Percentiles rank a stretch among this genome's conserved stretches.
Conservation (phyloP, 30 jellyfish, hydroid and myxozoan species). For the Chrysaora quinquecirrha region DNA sequence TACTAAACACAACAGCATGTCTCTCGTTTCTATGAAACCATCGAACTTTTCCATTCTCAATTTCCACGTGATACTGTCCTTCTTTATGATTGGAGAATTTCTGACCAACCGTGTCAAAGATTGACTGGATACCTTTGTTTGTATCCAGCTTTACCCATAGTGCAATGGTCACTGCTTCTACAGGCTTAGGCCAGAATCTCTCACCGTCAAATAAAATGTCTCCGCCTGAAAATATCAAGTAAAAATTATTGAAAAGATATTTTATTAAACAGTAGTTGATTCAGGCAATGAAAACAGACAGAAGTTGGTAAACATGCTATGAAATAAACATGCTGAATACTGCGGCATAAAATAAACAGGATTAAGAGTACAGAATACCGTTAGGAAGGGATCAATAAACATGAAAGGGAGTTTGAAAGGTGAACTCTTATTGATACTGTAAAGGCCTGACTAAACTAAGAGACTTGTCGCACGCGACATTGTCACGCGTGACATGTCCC, state of each 20-base stretch:
- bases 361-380: too few species aligned
- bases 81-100: conserved; percentile 83
- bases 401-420: too few species aligned
- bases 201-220: conserved; percentile 90
- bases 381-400: too few species aligned
- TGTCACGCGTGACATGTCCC: too few species aligned
- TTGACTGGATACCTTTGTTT: conserved; percentile 87
- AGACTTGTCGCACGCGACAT: too few species aligned
- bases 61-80: conserved; percentile 95
- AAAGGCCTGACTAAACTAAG: too few species aligned
- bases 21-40: conserved; percentile 92
- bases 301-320: too few species aligned
- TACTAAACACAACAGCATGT: conserved; percentile 82
- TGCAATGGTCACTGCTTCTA: conserved; percentile 85
- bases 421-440: too few species aligned
- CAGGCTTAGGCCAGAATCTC: conserved; percentile 87
- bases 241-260: not conserved
- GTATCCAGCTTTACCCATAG: conserved; percentile 95
- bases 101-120: conserved; percentile 93
- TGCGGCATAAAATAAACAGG: too few species aligned
- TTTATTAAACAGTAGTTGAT: not conserved
- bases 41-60: conserved; percentile 85
- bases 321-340: too few species aligned
- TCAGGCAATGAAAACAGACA: not conserved
- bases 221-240: conserved; percentile 73